These are phyloP conservation scores for Iguana delicatissima DNA, from an alignment of 2,797 vertebrate genomes.

Conservation along the genomic window DNA sequence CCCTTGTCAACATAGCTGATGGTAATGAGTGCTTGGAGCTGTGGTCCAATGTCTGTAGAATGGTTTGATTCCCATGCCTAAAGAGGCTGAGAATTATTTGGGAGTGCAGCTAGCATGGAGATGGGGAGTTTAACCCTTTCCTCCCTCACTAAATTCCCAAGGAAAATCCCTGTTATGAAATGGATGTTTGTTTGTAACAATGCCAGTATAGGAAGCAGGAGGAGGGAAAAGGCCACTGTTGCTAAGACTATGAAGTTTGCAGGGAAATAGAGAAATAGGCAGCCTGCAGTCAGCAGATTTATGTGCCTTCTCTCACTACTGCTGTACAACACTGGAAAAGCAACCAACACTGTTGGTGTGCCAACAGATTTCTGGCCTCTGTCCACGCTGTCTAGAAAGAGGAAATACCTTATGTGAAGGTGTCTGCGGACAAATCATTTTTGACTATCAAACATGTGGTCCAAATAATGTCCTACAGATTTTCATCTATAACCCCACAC, in stretches of 20 bases:
- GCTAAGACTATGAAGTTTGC: background rate
- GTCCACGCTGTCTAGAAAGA: background rate
- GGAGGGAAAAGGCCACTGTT: too few species aligned
- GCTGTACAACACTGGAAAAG: too few species aligned
- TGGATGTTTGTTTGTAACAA: background rate
- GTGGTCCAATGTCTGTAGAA: too few species aligned
- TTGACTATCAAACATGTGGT: background rate
- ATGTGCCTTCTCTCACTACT: too few species aligned
- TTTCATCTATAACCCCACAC: background rate
- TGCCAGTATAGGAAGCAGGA: too few species aligned
- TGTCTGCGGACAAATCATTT: background rate
- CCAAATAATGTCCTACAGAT: background rate
- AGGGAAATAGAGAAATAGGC: too few species aligned
- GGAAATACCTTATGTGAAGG: background rate
- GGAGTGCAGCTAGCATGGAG: background rate
- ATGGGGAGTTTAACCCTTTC: background rate
- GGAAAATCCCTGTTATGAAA: background rate
- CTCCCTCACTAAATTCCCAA: background rate
- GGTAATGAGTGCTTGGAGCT: too few species aligned
- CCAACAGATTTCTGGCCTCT: background rate
- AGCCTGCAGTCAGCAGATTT: too few species aligned
- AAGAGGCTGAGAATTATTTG: background rate
- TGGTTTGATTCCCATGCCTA: background rate
- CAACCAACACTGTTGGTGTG: too few species aligned
- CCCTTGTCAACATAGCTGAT: too few species aligned